A percentile compares a stretch with the other conserved stretches of the same genome.
These are phyloP conservation scores for Cephalopholis sonnerati DNA, from an alignment of 2,113 vertebrate species.

Conservation along the genomic window DNA sequence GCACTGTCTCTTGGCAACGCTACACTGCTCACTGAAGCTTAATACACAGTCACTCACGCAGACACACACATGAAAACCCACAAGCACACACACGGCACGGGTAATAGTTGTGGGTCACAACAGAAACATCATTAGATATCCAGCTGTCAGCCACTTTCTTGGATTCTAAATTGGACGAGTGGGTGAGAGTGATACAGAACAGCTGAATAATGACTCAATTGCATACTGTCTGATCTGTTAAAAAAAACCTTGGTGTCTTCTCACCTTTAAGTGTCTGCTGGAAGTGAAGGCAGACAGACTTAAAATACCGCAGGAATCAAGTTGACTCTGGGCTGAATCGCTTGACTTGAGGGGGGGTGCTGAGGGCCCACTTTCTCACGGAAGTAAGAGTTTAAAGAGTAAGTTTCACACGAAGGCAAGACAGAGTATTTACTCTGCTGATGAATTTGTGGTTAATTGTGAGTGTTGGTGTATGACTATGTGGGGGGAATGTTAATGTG, in stretches of 20 bases:
- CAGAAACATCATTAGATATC: conserved; percentile 80
- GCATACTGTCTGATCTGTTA: conserved; percentile 77
- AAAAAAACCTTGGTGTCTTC: conserved; percentile 54
- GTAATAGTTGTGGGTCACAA: conserved; percentile 77
- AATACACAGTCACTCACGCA: conserved; percentile 45
- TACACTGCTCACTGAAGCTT: conserved; percentile 70
- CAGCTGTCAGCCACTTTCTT: conserved; percentile 73
- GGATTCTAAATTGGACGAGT: conserved; percentile 78
- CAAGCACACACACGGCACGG: conserved; percentile 32
- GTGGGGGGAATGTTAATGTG: conserved; percentile 78
- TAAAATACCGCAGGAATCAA: conserved; percentile 46
- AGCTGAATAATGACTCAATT: conserved; percentile 69
- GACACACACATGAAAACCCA: conserved; percentile 34
- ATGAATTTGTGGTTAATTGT: conserved; percentile 80
- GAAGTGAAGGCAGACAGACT: conserved; percentile 62
- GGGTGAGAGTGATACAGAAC: conserved; percentile 64
- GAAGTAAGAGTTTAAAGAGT: conserved; percentile 58
- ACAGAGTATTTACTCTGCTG: conserved; percentile 72
- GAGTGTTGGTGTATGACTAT: conserved; percentile 71
- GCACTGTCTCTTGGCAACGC: conserved; percentile 61
- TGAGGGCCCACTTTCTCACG: conserved; percentile 40
- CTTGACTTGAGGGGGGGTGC: conserved; percentile 21
- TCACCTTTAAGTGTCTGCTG: conserved; percentile 69
- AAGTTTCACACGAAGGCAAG: conserved; percentile 45
- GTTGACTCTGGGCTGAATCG: conserved; percentile 34